Base-by-base conservation (phyloP, 2,113 vertebrate species). In the Mesembrinibis cayennensis region DNA sequence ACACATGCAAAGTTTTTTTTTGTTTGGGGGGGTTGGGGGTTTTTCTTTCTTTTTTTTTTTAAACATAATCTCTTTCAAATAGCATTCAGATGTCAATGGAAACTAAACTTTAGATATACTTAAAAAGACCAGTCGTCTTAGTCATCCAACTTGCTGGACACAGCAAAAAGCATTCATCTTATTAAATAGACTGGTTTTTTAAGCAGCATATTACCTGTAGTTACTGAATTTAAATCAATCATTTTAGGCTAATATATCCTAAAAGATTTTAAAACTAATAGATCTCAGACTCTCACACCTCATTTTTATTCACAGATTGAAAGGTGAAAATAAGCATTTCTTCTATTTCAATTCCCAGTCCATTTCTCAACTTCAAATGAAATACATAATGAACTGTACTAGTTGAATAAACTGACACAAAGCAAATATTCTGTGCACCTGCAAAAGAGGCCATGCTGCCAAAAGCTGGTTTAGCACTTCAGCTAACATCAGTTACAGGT, bases 361-460 rank as follows among this genome's bases (percentile, higher is more conserved):
- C 82, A 93, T 94, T 97, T 95, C 79, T 92, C 95, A 94, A 90
- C 95, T 95, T 95, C 79, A 93, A 93, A 97, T 93, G 38, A 93
- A 97, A 92, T 49, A 92, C 71, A 92, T 96, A 97, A 94, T 93
- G 63, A 94, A 90, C 50, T 93, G 82, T 42, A 93, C 42, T 55
- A 93, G 79, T 36, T 90, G 85, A 97, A 96, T 90, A 97, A 94
- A 97, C 90, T 93, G 94, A 94, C 93, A 94, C 56, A 83, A 83
- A 95, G 82, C 89, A 95, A 96, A 94, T 85, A 93, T 25, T 94
- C 86, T 83, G 53, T 71, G 87, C 96, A 96, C 90, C 93, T 96
- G 95, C 71, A 85, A 47, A 78, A 80, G 91, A 85, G 66, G 83
- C 87, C 78, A 70, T 0, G 1, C 49, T 96, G 93, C 91, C 90